Evolutionary conservation across 2,888 invertebrate genomes (phyloP).

Genomic region (Agrilus cyanescens): DNA sequence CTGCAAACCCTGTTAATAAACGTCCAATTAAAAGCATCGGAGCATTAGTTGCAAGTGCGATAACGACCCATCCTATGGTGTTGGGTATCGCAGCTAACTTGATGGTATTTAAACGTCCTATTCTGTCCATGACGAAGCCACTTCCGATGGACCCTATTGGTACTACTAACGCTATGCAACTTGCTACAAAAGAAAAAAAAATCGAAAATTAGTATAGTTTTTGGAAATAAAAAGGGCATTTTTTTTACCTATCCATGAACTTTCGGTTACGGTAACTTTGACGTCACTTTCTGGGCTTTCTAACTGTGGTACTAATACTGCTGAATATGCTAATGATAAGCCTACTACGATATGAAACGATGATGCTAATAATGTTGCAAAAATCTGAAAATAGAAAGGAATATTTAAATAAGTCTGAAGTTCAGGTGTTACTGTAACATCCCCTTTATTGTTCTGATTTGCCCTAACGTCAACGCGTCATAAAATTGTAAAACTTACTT

Average conservation of each 20-base stretch:
- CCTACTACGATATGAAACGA: constrained; percentile 49
- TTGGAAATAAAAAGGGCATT: constrained; percentile 1
- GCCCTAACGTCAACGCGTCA: neutral
- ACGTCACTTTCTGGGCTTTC: constrained; percentile 25
- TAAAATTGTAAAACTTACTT: constrained; percentile 26
- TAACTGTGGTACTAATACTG: constrained; percentile 42
- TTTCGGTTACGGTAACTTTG: constrained; percentile 30
- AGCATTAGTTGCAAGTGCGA: constrained; percentile 40
- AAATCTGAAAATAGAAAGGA: constrained; percentile 31
- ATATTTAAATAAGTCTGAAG: neutral
- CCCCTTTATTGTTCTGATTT: neutral
- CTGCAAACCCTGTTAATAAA: constrained; percentile 42
- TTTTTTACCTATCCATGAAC: constrained; percentile 42
- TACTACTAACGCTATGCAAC: constrained; percentile 42
- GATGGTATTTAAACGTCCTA: constrained; percentile 43
- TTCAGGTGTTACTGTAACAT: neutral
- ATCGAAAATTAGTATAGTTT: constrained; percentile 1
- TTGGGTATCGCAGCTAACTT: constrained; percentile 45
- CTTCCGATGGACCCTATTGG: constrained; percentile 42
- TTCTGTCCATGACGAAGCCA: constrained; percentile 43
- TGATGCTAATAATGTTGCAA: constrained; percentile 41
- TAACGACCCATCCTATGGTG: constrained; percentile 42
- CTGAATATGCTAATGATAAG: constrained; percentile 45
- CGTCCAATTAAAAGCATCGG: constrained; percentile 41
- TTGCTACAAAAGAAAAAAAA: constrained; percentile 33